Base-by-base conservation (phyloP, 23 tunicate genomes). In the Ascidia mentula region DNA sequence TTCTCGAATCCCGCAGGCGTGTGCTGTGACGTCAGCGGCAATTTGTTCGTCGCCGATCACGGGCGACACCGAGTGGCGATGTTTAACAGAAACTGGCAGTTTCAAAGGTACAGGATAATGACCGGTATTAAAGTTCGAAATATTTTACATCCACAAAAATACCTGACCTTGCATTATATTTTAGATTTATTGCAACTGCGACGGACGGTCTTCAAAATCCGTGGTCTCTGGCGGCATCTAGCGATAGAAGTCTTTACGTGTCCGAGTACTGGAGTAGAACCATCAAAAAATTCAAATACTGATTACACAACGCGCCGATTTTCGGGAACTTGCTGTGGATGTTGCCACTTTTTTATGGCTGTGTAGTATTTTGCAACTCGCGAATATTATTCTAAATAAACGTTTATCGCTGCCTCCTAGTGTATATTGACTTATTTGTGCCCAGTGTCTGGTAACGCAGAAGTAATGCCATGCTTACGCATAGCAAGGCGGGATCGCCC, bases 21-120 rank as follows among this genome's bases (percentile, higher is more conserved):
- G n/a, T 73, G 79, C 36, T 78, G 77, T 42, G 89, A 85, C 40
- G 73, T 24, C 13, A 76, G 46, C 6, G 83, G 89, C 1, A 85
- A 85, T 37, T 61, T 85, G 30, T 85, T 85, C 45, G 78, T 85
- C 24, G 83, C 89, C 34, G 89, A 85, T 53, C 83, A 85, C 37
- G 89, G 89, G 28, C 59, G 70, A 7, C 53, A 85, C 72, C 77
- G 89, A 1, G 80, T 85, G 53, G 89, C 81, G 24, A 85, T 78
- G 89, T 85, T 85, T 59, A 70, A 85, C 72, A 78, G 46, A 72
- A 85, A 85, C 72, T 85, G 89, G 89, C 78, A 85, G 34, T 85
- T 85, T 78, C 73, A 78, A 78, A 85, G 46, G 81, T 77, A 34
- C 15, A 42, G 15, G 53, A 42, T 9, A 42, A 42, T 40, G 40